Evolutionary conservation across 2,888 invertebrate species (phyloP), one percentile per base, ranked within the genome.

Genomic region (Chloroclysta siterata): DNA sequence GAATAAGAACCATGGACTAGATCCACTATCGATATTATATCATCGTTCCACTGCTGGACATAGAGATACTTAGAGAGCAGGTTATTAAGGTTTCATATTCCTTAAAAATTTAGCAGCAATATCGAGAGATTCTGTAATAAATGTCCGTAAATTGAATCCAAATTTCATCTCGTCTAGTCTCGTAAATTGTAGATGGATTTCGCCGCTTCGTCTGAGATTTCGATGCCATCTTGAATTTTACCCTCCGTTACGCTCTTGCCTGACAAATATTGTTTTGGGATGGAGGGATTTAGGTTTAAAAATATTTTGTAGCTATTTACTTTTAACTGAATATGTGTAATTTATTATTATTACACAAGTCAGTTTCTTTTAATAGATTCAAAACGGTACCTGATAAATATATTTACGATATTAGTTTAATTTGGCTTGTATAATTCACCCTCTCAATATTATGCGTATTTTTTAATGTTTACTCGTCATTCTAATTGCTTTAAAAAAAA

Each of bases 191-290:
- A 14, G 52, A 53, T 53, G 44, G 39, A 36, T 48, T 55, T 17
- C 28, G 17, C 41, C 46, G 52, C 55, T 46, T 39, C 61, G 52
- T 33, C 56, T 52, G 56, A 56, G 29, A 52, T 55, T 52, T 39
- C 14, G 62, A 53, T 57, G 42, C 55, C 44, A 51, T 54, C 50
- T 63, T 47, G 51, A 63, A 54, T 59, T 63, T 63, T 28, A 63
- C 29, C 22, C 54, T 51, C 59, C 54, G 54, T 59, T 63, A 54
- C 44, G 39, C 29, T 63, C 36, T 57, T 57, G 46, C n/a, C 47
- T 46, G 41, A 52, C 28, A 53, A 41, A 52, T 41, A 56, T 52
- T 28, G 33, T 42, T 17, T 14, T 48, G 41, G 50, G 42, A 51
- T 53, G 47, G 7, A 44, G 15, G 14, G 48, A n/a, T 56, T 56